These are phyloP conservation scores for Therioaphis trifolii DNA, from an alignment of 2,888 invertebrate genomes.

Conservation along the genomic window DNA sequence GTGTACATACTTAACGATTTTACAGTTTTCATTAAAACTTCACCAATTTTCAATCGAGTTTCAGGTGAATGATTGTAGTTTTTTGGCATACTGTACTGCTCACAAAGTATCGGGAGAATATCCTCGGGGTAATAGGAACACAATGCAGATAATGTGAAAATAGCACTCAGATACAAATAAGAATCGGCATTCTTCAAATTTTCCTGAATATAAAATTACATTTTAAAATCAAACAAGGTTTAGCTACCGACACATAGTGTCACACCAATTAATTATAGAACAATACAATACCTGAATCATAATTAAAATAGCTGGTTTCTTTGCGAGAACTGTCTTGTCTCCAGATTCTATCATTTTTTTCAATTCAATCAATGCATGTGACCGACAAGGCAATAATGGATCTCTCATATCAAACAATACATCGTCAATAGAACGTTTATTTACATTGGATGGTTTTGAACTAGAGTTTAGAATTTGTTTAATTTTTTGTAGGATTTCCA, in stretches of 20 bases:
- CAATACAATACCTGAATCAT: constrained; percentile 76
- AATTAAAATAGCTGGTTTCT: constrained; percentile 77
- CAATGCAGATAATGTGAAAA: constrained; percentile 80
- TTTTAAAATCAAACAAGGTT: neutral
- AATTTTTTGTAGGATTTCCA: neutral
- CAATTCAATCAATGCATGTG: constrained; percentile 81
- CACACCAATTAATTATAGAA: neutral
- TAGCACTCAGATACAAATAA: constrained; percentile 83
- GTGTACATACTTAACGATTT: constrained; percentile 75
- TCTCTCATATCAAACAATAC: constrained; percentile 74
- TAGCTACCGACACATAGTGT: no score
- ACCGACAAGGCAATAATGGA: constrained; percentile 81
- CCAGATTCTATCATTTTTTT: constrained; percentile 78
- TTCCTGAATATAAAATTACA: constrained; percentile 73
- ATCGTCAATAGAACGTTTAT: constrained; percentile 34
- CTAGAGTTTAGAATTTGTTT: neutral
- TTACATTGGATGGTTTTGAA: neutral
- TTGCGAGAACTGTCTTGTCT: constrained; percentile 75
- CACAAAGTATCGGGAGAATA: constrained; percentile 76
- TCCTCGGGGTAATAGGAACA: constrained; percentile 76
- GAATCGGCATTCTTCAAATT: constrained; percentile 83
- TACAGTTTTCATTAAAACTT: constrained; percentile 80
- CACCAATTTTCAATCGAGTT: constrained; percentile 82
- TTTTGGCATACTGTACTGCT: constrained; percentile 75
- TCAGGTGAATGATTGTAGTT: constrained; percentile 69